Percentiles rank a stretch among this genome's conserved stretches.
Evolutionary conservation across 2,888 invertebrate species (phyloP).

Genomic region (Cactoblastis cactorum): DNA sequence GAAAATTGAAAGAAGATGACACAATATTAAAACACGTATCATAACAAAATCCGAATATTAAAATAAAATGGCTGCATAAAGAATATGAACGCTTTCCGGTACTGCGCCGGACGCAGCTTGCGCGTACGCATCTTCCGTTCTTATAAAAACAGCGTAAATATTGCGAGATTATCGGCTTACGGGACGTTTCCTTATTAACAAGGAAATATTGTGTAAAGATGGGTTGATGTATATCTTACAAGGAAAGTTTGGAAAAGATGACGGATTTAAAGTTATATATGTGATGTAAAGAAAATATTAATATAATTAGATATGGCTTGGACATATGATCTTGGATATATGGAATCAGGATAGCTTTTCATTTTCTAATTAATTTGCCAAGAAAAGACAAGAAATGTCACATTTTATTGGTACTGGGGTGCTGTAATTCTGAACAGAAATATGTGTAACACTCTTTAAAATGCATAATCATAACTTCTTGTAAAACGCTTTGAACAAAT

Average conservation of each 20-base stretch:
- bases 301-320: too few species aligned
- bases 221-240: background rate
- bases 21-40: background rate
- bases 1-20: too few species aligned
- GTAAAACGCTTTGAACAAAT: too few species aligned
- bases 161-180: constrained; percentile 1
- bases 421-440: too few species aligned
- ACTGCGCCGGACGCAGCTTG: constrained; percentile 54
- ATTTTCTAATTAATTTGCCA: too few species aligned
- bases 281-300: background rate
- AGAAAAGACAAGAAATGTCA: too few species aligned
- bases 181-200: background rate
- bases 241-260: background rate
- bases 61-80: constrained; percentile 20
- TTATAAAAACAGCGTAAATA: constrained; percentile 7
- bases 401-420: too few species aligned
- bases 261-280: background rate
- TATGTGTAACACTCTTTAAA: too few species aligned
- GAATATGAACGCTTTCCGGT: constrained; percentile 37
- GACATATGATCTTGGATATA: too few species aligned
- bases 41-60: background rate
- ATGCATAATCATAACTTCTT: too few species aligned
- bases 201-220: constrained; percentile 8
- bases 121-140: constrained; percentile 49
- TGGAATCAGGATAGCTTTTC: too few species aligned